Evolutionary conservation across 1,140 invertebrate genomes (phyloP), one percentile per base, ranked within the genome.

Genomic region (Drosophila auraria): DNA sequence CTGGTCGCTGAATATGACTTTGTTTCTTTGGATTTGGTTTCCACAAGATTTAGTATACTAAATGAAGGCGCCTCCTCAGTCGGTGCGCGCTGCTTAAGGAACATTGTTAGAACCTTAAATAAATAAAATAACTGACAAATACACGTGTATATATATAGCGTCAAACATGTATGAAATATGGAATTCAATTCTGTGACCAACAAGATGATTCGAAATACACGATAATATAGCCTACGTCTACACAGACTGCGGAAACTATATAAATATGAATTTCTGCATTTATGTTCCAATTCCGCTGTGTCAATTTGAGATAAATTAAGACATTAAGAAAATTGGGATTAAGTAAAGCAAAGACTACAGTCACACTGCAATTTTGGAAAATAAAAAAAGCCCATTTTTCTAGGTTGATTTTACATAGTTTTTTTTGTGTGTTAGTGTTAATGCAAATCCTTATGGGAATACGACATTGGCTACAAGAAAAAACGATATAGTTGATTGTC

Each of bases 61-160:
- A 79, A 45, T 79, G 72, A 53, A 58, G 20, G 64, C 83, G 70
- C 69, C 33, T 53, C 20, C 20, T 20, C 20, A 20, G 20, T 20
- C 20, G 20, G 20, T 20, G 20, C 20, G 20, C 20, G 20, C 23
- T 54, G 45, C 60, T 57, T 90, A 89, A 89, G 84, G 84, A 89
- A 89, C 84, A 84, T 90, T 82, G 59, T 82, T 79, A 45, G 56
- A 70, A 69, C 17, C 60, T 80, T 51, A 72, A 78, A 61, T 38
- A 78, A 71, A 42, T 62, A 65, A 57, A 71, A 47, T 58, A 65
- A 45, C 78, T 72, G 40, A 56, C 30, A 65, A 63, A 38, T 47
- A 73, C 51, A 57, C 25, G 54, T 8, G 23, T 57, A 20, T 25
- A 62, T 57, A n/a, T 51, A 71, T 66, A 74, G 54, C 77, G 62